Conservation (phyloP, 2,888 invertebrate genomes). For the Tridacna gigas region DNA sequence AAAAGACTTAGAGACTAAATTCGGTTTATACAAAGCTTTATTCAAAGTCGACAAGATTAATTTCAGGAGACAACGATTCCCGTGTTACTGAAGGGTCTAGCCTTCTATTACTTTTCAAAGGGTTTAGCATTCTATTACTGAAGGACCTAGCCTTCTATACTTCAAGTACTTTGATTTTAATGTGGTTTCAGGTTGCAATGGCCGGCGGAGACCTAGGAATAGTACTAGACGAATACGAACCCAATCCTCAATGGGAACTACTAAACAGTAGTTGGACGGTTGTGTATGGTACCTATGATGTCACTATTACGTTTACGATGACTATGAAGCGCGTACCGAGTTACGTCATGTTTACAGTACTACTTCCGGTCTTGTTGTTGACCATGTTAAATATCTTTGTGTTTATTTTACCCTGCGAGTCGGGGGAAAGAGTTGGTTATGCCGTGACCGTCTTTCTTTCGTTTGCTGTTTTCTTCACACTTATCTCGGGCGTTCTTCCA, state of each 20-base stretch:
- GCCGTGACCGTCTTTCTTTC: conserved; percentile 24
- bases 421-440: conserved; percentile 22
- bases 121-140: too few relatives aligned
- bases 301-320: background rate
- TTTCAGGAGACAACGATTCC: too few relatives aligned
- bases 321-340: background rate
- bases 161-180: too few relatives aligned
- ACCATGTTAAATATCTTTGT: conserved; percentile 15
- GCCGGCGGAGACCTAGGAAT: conserved; percentile 16
- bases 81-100: too few relatives aligned
- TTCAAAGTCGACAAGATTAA: too few relatives aligned
- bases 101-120: too few relatives aligned
- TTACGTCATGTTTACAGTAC: background rate
- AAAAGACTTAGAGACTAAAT: too few relatives aligned
- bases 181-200: background rate
- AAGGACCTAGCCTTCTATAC: too few relatives aligned
- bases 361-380: conserved; percentile 11
- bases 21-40: too few relatives aligned
- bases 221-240: conserved; percentile 12
- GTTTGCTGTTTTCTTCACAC: conserved; percentile 29
- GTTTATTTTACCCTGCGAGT: conserved; percentile 27
- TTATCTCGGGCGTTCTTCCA: background rate
- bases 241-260: conserved; percentile 4
- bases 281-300: background rate
- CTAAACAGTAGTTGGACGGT: background rate